Evolutionary conservation across 2,888 invertebrate species (phyloP).

Genomic region (Latrodectus elegans): DNA sequence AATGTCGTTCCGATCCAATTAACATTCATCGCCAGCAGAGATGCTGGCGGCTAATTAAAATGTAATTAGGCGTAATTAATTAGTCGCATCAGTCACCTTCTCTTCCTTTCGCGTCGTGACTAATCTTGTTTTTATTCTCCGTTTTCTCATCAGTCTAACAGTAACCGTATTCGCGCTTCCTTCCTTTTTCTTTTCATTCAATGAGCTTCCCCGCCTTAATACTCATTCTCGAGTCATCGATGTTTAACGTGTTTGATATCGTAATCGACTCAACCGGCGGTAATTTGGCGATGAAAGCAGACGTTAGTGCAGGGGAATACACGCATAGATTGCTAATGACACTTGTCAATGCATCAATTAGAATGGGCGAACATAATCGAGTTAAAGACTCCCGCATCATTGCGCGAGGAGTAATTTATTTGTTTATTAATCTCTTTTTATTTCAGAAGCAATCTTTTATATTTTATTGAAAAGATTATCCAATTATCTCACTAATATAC

Average conservation of each 20-base stretch:
- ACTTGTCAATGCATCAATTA: background rate
- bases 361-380: background rate
- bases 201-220: background rate
- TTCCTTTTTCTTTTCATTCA: background rate
- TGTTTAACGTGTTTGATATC: background rate
- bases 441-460: background rate
- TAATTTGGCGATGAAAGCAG: background rate
- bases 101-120: background rate
- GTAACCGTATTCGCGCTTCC: background rate
- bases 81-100: slow-evolving; percentile 65
- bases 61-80: slow-evolving; percentile 68
- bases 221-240: background rate
- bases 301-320: background rate
- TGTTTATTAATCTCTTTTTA: background rate
- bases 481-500: no score
- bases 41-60: slow-evolving; percentile 67
- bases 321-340: background rate
- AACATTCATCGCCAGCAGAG: slow-evolving; percentile 61
- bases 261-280: background rate
- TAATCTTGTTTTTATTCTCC: slow-evolving; percentile 47
- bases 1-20: slow-evolving; percentile 62
- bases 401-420: background rate
- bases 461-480: background rate
- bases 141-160: background rate
- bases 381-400: background rate